Base-by-base conservation (phyloP, 2,113 vertebrate genomes). In the Etheostoma cragini region DNA sequence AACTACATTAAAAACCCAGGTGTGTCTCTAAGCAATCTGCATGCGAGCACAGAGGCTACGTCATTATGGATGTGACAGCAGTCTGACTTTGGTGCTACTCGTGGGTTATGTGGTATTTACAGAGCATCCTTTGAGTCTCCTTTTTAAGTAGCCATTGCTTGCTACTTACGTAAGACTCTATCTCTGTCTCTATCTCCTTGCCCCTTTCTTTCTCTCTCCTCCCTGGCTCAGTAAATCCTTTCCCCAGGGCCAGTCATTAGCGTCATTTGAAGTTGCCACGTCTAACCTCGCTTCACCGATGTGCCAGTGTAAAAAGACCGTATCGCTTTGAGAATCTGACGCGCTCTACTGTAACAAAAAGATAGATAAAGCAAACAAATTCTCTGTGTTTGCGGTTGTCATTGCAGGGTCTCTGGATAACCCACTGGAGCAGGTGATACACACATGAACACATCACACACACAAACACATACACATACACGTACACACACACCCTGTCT, bases 171-270 rank as follows among this genome's bases (percentile, higher is more conserved):
- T 91, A 92, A 94, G 76, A 84, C 74, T 49, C 56, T 78, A 38
- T 82, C 63, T 62, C 57, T n/a, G n/a, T n/a, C n/a, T n/a, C n/a
- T n/a, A n/a, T 90, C 81, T 82, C 87, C 64, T 78, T 84, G 38
- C 60, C 76, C 61, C 61, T 70, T 80, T 68, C 56, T 71, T 70
- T 63, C 79, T 73, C 78, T 77, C 84, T 87, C 70, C 67, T 87
- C 70, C 67, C 64, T 86, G 82, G 89, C 90, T 89, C 81, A 78
- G 87, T 88, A 93, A 92, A 91, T 90, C 78, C 72, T 88, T 87
- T 87, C 89, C 89, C 73, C 66, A 56, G 80, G 88, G 84, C 62
- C 65, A 77, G 88, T 94, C 88, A 91, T 93, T 90, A 91, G 76
- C 86, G 87, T 94, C 85, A 80, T 86, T 85, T 84, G 60, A 90